phyloP scores from a whole-genome alignment of 2,113 vertebrate species.

The Triplophysa rosa region DNA sequence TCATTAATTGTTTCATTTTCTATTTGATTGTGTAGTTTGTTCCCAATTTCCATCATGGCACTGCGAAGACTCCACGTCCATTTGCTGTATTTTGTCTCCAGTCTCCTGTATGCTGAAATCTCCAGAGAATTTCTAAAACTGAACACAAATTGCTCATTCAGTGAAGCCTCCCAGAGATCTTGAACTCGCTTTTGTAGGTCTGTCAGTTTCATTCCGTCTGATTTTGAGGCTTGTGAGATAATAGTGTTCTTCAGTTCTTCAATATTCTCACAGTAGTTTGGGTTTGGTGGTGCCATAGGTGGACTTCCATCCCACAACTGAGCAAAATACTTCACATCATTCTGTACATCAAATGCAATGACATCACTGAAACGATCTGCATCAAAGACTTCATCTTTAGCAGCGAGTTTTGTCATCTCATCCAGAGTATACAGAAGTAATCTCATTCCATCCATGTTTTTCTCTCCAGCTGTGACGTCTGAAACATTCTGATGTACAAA shows the following conservation, averaged over 20 bases:
- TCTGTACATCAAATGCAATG: constrained; percentile 53
- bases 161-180: constrained; percentile 60
- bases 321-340: constrained; percentile 57
- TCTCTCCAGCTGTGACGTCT: constrained; percentile 62
- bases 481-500: constrained; percentile 73
- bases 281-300: constrained; percentile 60
- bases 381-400: constrained; percentile 64
- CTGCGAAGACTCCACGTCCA: constrained; percentile 48
- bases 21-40: constrained; percentile 59
- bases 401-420: constrained; percentile 63
- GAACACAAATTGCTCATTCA: constrained; percentile 59
- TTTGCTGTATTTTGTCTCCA: constrained; percentile 55
- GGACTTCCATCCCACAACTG: constrained; percentile 57
- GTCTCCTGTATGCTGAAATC: constrained; percentile 57
- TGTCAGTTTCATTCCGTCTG: constrained; percentile 51
- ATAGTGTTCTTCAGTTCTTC: constrained; percentile 46
- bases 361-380: constrained; percentile 61
- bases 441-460: constrained; percentile 63
- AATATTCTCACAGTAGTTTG: constrained; percentile 53
- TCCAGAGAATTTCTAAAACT: constrained; percentile 70
- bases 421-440: constrained; percentile 67
- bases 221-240: constrained; percentile 17
- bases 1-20: constrained; percentile 43
- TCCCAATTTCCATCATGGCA: constrained; percentile 60
- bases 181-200: constrained; percentile 63